Base-by-base conservation (phyloP, 2,888 invertebrate genomes). In the Eupithecia inturbata region DNA sequence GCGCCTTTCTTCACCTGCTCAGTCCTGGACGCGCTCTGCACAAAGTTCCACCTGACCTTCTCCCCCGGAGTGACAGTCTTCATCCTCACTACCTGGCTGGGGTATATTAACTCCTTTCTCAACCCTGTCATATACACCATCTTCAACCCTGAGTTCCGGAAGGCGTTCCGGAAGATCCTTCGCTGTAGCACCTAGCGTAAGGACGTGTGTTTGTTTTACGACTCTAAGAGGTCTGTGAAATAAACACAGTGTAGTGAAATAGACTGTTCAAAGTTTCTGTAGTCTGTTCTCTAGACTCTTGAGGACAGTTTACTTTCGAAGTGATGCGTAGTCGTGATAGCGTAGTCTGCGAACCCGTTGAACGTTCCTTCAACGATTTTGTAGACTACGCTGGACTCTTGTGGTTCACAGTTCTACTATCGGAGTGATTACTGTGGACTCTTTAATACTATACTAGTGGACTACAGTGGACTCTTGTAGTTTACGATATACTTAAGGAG, bases 1-100 rank as follows among this genome's bases (percentile, higher is more conserved):
- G 97, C 99, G 77, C 99, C 99, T 67, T 99, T 99, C 95, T 99
- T 99, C 96, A 98, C 98, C 10, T 98, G 99, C 95, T 99, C 99
- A 92, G 98, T 99, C 77, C 96, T 99, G 95, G 99, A 98, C 91
- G 99, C 99, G 1, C 96, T 99, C 90, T 99, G 99, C 95, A 97
- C 97, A 83, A 98, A 98, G 91, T 95, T 98, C 82, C 96, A 95
- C 60, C 95, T 96, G 79, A 95, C 96, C 79, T 98, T 97, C 91
- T 96, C 97, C 75, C 98, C 98, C 0, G 97, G 98, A 45, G 96
- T 99, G 80, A 97, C 97, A 6, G 97, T 97, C 71, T 99, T 99
- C 93, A 97, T 99, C 86, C 95, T 98, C 79, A 98, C 99, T 81
- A 98, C 99, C 45, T 99, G 99, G 99, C 95, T 99, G 77, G 99